Evolutionary conservation across 2,888 invertebrate genomes (phyloP).

Genomic region (Panzeria rudis): DNA sequence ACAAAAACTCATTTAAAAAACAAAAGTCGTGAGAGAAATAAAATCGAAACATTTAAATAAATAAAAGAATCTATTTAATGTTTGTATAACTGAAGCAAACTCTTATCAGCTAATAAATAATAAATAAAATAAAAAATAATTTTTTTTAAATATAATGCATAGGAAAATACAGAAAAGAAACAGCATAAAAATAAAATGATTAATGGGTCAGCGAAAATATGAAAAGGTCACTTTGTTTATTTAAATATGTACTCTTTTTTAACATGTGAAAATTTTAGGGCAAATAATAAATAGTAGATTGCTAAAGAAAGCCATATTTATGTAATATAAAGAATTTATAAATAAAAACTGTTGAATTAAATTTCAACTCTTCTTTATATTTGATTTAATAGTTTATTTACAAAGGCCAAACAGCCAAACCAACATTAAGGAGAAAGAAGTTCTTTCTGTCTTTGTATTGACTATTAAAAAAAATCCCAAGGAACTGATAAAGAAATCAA

Average conservation of each 20-base stretch:
- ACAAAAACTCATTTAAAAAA: neutral
- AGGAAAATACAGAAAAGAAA: neutral
- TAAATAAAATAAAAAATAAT: slow-evolving; percentile 10
- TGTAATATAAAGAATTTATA: slow-evolving; percentile 37
- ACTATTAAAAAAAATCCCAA: slow-evolving; percentile 44
- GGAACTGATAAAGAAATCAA: slow-evolving; percentile 51
- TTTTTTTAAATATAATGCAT: slow-evolving; percentile 10
- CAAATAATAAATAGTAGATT: slow-evolving; percentile 38
- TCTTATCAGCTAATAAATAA: slow-evolving; percentile 45
- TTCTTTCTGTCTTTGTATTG: slow-evolving; percentile 31
- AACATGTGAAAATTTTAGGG: slow-evolving; percentile 37
- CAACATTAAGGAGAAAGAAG: neutral
- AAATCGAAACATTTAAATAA: slow-evolving; percentile 16
- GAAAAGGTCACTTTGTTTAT: slow-evolving; percentile 76
- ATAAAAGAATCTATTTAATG: slow-evolving; percentile 22
- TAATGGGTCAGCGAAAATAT: slow-evolving; percentile 77
- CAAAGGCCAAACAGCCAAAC: neutral
- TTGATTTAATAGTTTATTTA: slow-evolving; percentile 25
- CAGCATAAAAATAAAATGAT: neutral
- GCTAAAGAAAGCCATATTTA: slow-evolving; percentile 28
- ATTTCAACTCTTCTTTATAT: neutral
- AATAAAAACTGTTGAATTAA: neutral
- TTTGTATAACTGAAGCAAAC: neutral
- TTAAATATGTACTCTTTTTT: too few species aligned
- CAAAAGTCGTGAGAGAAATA: slow-evolving; percentile 42